Evolutionary conservation across 2,113 vertebrate genomes (phyloP).

Genomic region (Reinhardtius hippoglossoides): DNA sequence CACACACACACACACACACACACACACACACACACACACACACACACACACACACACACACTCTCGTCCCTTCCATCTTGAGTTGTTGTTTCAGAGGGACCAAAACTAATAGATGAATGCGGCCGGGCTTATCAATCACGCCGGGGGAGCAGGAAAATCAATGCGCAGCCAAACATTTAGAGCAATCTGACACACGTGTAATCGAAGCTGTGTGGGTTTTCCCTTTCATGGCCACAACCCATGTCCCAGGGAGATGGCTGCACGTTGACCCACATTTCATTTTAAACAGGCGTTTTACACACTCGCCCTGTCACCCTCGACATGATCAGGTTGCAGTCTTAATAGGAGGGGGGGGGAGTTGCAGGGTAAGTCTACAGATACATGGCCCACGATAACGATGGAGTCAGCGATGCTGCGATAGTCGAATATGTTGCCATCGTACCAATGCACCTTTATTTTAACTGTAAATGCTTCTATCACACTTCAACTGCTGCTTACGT

Average conservation of each 20-base stretch:
- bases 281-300: slow-evolving; percentile 18
- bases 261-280: slow-evolving; percentile 57
- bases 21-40: slow-evolving; percentile 24
- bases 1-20: slow-evolving; percentile 25
- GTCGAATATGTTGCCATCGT: too few species aligned
- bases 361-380: too few species aligned
- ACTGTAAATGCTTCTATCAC: too few species aligned
- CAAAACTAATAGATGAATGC: slow-evolving; percentile 63
- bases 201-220: slow-evolving; percentile 40
- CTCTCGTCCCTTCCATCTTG: slow-evolving; percentile 47
- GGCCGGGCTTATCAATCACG: slow-evolving; percentile 65
- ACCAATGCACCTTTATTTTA: too few species aligned
- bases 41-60: slow-evolving; percentile 10
- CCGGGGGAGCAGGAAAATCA: slow-evolving; percentile 53
- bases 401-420: too few species aligned
- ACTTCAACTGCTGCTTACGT: too few species aligned
- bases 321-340: slow-evolving; percentile 45
- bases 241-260: slow-evolving; percentile 42
- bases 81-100: slow-evolving; percentile 34
- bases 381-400: too few species aligned
- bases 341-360: too few species aligned
- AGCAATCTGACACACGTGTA: slow-evolving; percentile 47
- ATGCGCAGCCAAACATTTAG: slow-evolving; percentile 54
- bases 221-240: slow-evolving; percentile 23
- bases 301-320: slow-evolving; percentile 33